phyloP scores from a whole-genome alignment of 1,140 invertebrate species.

The Mylabris phalerata region DNA sequence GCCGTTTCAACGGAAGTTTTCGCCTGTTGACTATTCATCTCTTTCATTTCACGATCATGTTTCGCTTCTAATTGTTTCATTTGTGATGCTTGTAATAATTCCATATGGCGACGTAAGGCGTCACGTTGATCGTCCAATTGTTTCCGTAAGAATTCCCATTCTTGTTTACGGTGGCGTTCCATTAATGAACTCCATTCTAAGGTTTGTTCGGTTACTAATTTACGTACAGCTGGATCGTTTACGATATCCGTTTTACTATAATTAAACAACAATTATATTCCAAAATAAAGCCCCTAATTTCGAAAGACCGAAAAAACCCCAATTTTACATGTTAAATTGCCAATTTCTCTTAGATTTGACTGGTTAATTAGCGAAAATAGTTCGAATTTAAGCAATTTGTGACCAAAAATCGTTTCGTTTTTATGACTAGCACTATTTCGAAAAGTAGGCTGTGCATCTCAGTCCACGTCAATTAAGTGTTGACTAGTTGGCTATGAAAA shows the following conservation, averaged over 20 bases:
- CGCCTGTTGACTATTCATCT: conserved; percentile 91
- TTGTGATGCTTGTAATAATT: conserved; percentile 75
- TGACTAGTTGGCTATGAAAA: too few relatives aligned
- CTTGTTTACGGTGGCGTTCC: conserved; percentile 81
- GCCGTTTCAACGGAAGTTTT: conserved; percentile 95
- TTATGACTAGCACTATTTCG: too few relatives aligned
- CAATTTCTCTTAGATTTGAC: too few relatives aligned
- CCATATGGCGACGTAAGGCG: conserved; percentile 78
- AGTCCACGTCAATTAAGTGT: too few relatives aligned
- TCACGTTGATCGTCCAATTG: conserved; percentile 83
- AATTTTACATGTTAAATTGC: too few relatives aligned
- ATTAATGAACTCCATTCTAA: conserved; percentile 90
- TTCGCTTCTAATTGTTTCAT: conserved; percentile 84
- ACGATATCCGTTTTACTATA: conserved; percentile 71
- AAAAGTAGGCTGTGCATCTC: too few relatives aligned
- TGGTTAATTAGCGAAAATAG: too few relatives aligned
- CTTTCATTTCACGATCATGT: conserved; percentile 92
- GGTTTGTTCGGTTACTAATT: conserved; percentile 83
- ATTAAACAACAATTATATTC: conserved; percentile 26
- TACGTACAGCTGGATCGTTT: conserved; percentile 69
- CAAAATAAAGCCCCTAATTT: background rate
- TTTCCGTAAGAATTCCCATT: conserved; percentile 76
- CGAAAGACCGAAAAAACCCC: too few relatives aligned
- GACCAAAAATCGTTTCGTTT: too few relatives aligned
- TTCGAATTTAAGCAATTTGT: too few relatives aligned